These are phyloP conservation scores for Proterorhinus semilunaris DNA, from an alignment of 2,113 vertebrate species.

Conservation along the genomic window DNA sequence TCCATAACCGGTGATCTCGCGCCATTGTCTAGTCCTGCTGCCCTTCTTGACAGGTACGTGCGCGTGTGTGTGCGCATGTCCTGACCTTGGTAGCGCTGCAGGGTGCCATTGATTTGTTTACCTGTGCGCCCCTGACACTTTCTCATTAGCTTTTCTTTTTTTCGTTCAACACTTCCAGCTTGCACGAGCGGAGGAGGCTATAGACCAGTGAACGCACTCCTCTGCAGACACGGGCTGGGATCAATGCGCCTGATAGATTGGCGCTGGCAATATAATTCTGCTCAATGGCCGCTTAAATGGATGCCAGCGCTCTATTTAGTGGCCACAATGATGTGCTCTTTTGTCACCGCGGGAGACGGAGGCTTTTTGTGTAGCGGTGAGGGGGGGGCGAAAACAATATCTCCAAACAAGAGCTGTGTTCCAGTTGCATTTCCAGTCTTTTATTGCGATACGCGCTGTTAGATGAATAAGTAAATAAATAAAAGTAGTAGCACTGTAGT, in stretches of 20 bases:
- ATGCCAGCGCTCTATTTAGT: slow-evolving; percentile 64
- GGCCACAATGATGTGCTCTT: slow-evolving; percentile 59
- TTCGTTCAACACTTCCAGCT: slow-evolving; percentile 70
- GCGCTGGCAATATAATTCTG: slow-evolving; percentile 66
- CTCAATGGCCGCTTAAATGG: slow-evolving; percentile 67
- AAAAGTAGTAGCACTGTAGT: no score
- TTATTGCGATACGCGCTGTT: slow-evolving; percentile 10
- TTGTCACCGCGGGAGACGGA: slow-evolving; percentile 35
- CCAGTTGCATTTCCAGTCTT: slow-evolving; percentile 27
- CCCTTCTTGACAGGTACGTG: slow-evolving; percentile 11
- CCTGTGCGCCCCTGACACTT: slow-evolving; percentile 74
- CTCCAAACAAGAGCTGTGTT: slow-evolving; percentile 23
- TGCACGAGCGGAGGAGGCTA: slow-evolving; percentile 33
- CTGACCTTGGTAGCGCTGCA: slow-evolving; percentile 74
- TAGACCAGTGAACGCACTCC: slow-evolving; percentile 61
- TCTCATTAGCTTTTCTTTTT: slow-evolving; percentile 76
- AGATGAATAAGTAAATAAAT: no score
- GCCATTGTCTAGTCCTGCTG: slow-evolving; percentile 3
- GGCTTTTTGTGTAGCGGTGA: slow-evolving; percentile 41
- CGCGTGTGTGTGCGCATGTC: slow-evolving; percentile 28
- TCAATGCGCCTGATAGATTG: slow-evolving; percentile 76
- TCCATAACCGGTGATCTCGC: slow-evolving; percentile 29
- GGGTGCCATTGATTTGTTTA: slow-evolving; percentile 83
- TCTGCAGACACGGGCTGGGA: slow-evolving; percentile 54
- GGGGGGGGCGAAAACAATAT: slow-evolving; percentile 38